These are phyloP conservation scores for Rhinolophus ferrumequinum DNA, from an alignment of 2,113 vertebrate genomes.

Conservation along the genomic window DNA sequence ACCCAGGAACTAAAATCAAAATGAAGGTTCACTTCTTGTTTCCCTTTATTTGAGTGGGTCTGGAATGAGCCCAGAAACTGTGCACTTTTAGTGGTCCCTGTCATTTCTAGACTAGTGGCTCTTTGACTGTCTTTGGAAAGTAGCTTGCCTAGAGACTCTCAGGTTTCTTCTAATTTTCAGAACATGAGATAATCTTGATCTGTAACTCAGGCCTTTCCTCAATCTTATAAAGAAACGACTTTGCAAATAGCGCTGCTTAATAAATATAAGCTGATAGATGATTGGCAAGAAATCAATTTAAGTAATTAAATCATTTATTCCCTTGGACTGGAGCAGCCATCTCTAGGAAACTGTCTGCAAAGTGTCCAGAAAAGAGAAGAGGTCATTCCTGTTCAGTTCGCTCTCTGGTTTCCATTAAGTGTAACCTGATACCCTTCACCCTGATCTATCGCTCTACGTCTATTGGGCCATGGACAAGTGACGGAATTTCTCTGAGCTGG, in stretches of 20 bases:
- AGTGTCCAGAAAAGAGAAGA: neutral
- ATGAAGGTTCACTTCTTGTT: neutral
- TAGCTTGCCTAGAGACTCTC: neutral
- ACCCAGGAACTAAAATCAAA: neutral
- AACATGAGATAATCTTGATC: neutral
- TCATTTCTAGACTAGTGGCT: neutral
- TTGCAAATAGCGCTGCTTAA: neutral
- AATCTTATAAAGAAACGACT: neutral
- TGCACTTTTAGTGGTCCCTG: neutral
- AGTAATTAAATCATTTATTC: neutral
- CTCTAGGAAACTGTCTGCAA: neutral
- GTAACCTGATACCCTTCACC: neutral
- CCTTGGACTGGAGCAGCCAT: neutral
- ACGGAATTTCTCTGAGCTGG: neutral
- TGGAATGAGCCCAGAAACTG: neutral
- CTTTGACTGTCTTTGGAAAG: neutral
- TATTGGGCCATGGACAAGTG: too few species aligned
- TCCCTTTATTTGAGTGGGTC: neutral
- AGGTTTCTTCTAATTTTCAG: neutral
- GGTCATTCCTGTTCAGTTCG: neutral
- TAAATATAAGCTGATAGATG: neutral
- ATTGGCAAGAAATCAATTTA: neutral
- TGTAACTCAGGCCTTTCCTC: neutral
- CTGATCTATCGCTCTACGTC: neutral
- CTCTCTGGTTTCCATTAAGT: neutral